Evolutionary conservation across 2,797 vertebrate genomes (phyloP).

Genomic region (Rhabdomys pumilio): DNA sequence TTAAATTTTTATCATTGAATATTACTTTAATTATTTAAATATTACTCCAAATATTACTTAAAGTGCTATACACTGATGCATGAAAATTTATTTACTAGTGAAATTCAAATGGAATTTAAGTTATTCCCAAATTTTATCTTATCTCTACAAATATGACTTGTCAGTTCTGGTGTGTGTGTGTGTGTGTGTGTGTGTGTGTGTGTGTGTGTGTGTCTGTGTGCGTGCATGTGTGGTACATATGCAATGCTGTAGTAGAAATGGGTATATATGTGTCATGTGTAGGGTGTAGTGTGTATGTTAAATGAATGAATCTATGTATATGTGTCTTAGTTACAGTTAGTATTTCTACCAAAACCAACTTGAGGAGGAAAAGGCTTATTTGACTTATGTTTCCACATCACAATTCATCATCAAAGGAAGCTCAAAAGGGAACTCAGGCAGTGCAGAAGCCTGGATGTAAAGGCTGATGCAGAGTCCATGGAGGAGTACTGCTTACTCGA

Average conservation of each 20-base stretch:
- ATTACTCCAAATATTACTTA: slow-evolving; percentile 3
- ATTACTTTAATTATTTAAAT: slow-evolving; percentile 38
- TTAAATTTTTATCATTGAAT: not conserved
- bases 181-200: not conserved
- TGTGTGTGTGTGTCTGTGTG: not conserved
- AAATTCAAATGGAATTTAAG: not conserved
- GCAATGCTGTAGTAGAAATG: not conserved
- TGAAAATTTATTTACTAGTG: not conserved
- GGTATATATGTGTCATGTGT: not conserved
- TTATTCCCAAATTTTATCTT: not conserved
- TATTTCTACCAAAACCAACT: not conserved
- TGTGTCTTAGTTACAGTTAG: not conserved
- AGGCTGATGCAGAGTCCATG: not conserved
- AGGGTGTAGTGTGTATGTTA: not conserved
- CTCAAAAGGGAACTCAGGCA: not conserved
- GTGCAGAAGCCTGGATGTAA: not conserved
- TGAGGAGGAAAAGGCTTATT: not conserved
- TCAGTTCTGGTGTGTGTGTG: not conserved
- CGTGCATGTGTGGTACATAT: not conserved
- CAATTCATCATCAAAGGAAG: not conserved
- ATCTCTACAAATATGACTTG: not conserved
- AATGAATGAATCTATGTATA: not conserved
- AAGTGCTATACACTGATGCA: not conserved
- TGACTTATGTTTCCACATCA: not conserved
- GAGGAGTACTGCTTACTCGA: not conserved